Conservation (phyloP, 2,797 vertebrate species). For the Carcharodon carcharias region DNA sequence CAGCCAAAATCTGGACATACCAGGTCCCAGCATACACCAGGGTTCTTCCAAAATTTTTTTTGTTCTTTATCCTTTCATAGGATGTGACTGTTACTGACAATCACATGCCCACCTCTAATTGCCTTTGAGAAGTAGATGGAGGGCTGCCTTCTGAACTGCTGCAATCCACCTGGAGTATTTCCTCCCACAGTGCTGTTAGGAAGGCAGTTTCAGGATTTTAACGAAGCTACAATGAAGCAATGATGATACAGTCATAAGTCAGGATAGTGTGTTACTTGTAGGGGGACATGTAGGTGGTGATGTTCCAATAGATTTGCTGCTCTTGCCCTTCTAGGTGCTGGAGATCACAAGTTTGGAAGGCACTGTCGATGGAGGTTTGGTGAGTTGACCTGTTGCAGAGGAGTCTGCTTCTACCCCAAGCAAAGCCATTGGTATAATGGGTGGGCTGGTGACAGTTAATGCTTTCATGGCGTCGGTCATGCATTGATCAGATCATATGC, state of each 20-base stretch:
- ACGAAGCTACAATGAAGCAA: no score
- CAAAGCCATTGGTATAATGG: not conserved
- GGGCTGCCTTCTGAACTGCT: not conserved
- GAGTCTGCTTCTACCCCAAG: not conserved
- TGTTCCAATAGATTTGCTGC: no score
- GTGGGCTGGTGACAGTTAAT: not conserved
- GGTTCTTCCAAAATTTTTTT: not conserved
- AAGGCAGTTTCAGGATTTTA: not conserved
- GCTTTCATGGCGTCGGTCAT: not conserved
- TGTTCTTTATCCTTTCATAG: not conserved
- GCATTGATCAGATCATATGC: not conserved
- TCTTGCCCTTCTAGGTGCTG: no score
- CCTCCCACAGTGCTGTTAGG: not conserved
- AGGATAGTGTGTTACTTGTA: no score
- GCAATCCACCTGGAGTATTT: not conserved
- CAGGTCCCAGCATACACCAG: not conserved
- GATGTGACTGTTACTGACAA: not conserved
- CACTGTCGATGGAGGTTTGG: no score
- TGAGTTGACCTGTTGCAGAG: not conserved
- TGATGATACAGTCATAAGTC: no score
- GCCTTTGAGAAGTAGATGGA: not conserved
- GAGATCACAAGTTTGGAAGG: no score
- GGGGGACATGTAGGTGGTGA: no score
- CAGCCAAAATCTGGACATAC: not conserved
- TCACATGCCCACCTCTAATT: not conserved